Base-by-base conservation (phyloP, 2,888 invertebrate species). In the Tortrix viridana region DNA sequence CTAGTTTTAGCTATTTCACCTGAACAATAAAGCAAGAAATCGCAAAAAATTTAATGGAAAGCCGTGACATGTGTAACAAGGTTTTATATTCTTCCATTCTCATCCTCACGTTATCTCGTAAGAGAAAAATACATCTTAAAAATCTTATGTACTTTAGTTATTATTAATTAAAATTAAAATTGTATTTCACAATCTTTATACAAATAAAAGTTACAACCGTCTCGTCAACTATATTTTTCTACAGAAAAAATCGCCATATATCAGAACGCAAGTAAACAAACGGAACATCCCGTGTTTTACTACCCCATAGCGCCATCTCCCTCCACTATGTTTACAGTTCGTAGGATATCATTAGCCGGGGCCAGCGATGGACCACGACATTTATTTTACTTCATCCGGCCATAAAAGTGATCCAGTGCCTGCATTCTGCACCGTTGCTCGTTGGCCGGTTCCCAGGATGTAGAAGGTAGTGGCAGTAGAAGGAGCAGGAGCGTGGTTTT, bases 331-430 rank as follows among this genome's bases (percentile, higher is more conserved):
- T 63, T 63, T 63, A 61, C 61, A 73, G 72, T 80, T 75, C 79
- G 79, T 82, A 80, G 87, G 85, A 84, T 81, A 77, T 89, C 88
- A 90, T 90, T 90, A 89, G 87, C 80, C 79, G 80, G 81, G 82
- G 84, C 77, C 74, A 76, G 85, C 88, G 86, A 88, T 88, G 88
- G 88, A 86, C 88, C 88, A 80, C 89, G 90, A 91, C 90, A 91
- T 92, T 91, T 91, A 92, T 92, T 91, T 92, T 88, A 92, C 90
- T 89, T 89, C 89, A 82, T 92, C 92, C 91, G 90, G 90, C 89
- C 82, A 91, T 92, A 91, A 92, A 92, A 92, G 90, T 91, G 92
- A 92, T 91, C 91, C 90, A 91, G 85, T 83, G 88, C 89, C 75
- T 90, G 90, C 90, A 90, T 86, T 86, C 86, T 90, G 89, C 90